A percentile compares a stretch with the other conserved stretches of the same genome.
phyloP scores from a whole-genome alignment of 2,888 invertebrate species.

The Acanthosepion esculentum region DNA sequence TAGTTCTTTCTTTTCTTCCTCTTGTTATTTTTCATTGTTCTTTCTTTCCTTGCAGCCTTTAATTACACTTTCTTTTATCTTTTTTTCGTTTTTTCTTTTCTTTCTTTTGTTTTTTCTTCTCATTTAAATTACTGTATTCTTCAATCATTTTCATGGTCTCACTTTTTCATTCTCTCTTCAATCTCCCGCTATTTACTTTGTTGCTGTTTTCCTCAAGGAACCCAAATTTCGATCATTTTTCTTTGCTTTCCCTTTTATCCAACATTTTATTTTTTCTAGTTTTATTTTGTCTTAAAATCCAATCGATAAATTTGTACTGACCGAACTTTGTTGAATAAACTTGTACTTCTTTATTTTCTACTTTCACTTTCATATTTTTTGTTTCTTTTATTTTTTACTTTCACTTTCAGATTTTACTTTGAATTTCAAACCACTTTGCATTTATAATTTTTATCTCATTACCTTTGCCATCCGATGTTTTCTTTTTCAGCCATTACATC shows the following conservation, averaged over 20 bases:
- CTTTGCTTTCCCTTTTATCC: no score
- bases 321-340: background rate
- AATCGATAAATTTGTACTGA: background rate
- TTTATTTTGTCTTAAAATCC: background rate
- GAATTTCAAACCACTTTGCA: constrained; percentile 8
- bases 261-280: background rate
- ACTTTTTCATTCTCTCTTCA: background rate
- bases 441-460: background rate
- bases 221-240: no score
- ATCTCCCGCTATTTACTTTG: no score
- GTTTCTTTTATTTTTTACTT: background rate
- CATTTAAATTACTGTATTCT: background rate
- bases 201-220: no score
- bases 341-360: background rate
- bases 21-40: background rate
- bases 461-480: background rate
- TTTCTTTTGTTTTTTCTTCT: background rate
- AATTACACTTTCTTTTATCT: background rate
- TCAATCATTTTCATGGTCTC: background rate
- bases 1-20: background rate
- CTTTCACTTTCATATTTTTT: background rate
- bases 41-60: background rate
- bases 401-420: constrained; percentile 33
- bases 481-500: background rate
- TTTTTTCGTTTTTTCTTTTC: background rate